These are phyloP conservation scores for Bombyx mandarina DNA, from an alignment of 1,140 invertebrate species.

Conservation along the genomic window DNA sequence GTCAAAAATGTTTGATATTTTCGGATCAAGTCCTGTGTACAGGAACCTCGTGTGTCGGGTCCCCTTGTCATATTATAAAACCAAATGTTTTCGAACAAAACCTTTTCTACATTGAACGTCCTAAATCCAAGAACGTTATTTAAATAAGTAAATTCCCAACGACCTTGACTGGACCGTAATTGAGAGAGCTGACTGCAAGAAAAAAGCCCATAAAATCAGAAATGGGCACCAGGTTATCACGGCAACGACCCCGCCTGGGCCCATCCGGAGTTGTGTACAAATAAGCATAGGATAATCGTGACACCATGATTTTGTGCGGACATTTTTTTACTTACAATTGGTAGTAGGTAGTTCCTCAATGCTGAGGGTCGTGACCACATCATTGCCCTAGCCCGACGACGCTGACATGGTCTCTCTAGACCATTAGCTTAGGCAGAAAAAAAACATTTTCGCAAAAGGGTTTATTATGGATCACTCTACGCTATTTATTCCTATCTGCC, in stretches of 20 bases:
- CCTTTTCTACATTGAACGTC: background rate
- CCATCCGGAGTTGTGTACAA: slow-evolving; percentile 5
- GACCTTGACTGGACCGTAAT: background rate
- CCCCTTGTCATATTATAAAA: too few species aligned
- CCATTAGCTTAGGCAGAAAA: too few species aligned
- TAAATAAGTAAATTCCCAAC: slow-evolving; percentile 3
- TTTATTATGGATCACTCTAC: too few species aligned
- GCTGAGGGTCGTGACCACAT: too few species aligned
- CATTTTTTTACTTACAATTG: background rate
- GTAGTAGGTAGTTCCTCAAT: too few species aligned
- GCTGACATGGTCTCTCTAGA: too few species aligned
- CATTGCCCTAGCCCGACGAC: too few species aligned
- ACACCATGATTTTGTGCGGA: background rate
- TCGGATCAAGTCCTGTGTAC: too few species aligned
- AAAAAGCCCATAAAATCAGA: slow-evolving; percentile 12
- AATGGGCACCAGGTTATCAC: slow-evolving; percentile 13
- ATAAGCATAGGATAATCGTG: slow-evolving; percentile 7
- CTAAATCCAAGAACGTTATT: background rate
- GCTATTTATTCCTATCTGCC: too few species aligned
- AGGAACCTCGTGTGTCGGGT: too few species aligned
- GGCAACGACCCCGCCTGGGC: slow-evolving; percentile 7
- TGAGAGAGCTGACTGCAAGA: background rate
- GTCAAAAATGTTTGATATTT: too few species aligned
- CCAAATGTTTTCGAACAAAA: background rate
- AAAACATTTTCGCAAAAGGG: too few species aligned